Conservation (phyloP, 2,888 invertebrate species). For the Drosophila testacea region DNA sequence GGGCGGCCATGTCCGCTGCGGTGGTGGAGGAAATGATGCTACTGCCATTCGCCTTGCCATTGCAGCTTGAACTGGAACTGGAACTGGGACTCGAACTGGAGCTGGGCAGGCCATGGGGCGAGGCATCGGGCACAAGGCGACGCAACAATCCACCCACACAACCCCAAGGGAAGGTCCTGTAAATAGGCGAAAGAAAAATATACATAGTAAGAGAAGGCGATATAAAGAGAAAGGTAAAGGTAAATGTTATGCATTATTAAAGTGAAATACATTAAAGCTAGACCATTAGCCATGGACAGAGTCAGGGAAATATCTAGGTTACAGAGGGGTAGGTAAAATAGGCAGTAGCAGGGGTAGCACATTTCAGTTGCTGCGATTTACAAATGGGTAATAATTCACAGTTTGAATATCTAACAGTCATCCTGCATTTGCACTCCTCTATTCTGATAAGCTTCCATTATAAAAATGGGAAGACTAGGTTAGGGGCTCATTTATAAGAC, state of each 20-base stretch:
- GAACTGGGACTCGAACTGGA: constrained; percentile 27
- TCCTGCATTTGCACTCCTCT: constrained; percentile 19
- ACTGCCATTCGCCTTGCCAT: constrained; percentile 37
- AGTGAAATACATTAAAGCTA: constrained; percentile 75
- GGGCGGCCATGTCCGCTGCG: constrained; percentile 60
- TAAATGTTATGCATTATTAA: constrained; percentile 75
- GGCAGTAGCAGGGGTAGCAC: neutral
- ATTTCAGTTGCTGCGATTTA: constrained; percentile 32
- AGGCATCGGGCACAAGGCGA: constrained; percentile 89
- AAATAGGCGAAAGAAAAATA: constrained; percentile 49
- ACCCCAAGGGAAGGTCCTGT: constrained; percentile 91
- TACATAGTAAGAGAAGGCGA: constrained; percentile 3
- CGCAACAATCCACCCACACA: constrained; percentile 89
- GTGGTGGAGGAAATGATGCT: constrained; percentile 34
- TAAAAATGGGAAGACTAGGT: constrained; percentile 9
- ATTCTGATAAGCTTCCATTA: constrained; percentile 10
- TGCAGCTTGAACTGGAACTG: constrained; percentile 25
- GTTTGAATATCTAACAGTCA: constrained; percentile 37
- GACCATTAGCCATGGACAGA: constrained; percentile 62
- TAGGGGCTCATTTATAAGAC: neutral
- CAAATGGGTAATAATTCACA: constrained; percentile 54
- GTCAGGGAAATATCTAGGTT: neutral
- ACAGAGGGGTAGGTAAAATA: neutral
- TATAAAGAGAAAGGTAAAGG: constrained; percentile 10
- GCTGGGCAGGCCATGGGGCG: constrained; percentile 85